phyloP scores from a whole-genome alignment of 2,888 invertebrate genomes.

The Augochlorella aurata region DNA sequence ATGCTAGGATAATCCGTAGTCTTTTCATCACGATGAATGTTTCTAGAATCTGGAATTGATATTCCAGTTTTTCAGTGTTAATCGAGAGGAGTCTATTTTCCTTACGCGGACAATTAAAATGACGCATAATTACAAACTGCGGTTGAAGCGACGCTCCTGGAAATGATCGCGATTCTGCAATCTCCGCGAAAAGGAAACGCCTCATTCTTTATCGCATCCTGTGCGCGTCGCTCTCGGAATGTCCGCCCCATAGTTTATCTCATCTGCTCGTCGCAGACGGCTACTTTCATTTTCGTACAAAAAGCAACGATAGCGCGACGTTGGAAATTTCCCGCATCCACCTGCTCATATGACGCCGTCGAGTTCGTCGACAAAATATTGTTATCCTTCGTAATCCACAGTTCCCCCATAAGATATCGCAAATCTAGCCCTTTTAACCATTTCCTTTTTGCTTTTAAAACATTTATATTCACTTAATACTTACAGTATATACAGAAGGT shows the following conservation, averaged over 20 bases:
- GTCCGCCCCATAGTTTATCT: conserved; percentile 9
- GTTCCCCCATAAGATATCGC: no score
- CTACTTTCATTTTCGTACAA: neutral
- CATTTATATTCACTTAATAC: no score
- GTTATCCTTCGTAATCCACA: no score
- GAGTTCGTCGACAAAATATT: no score
- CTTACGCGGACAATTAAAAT: neutral
- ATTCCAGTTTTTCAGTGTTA: neutral
- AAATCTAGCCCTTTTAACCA: no score
- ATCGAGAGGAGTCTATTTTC: neutral
- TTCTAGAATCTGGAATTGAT: neutral
- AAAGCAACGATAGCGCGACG: neutral
- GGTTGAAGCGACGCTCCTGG: neutral
- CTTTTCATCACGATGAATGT: neutral
- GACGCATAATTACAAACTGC: neutral
- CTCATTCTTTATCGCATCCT: conserved; percentile 43
- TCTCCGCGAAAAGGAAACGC: conserved; percentile 38
- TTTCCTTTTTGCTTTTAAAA: no score
- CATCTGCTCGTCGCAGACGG: neutral
- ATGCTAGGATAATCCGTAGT: no score
- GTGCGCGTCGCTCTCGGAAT: conserved; percentile 21
- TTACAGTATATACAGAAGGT: no score
- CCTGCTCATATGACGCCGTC: no score
- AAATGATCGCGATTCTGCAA: conserved; percentile 36
- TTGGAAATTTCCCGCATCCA: neutral